phyloP scores from a whole-genome alignment of 2,888 invertebrate genomes.

The Lymantria monacha region DNA sequence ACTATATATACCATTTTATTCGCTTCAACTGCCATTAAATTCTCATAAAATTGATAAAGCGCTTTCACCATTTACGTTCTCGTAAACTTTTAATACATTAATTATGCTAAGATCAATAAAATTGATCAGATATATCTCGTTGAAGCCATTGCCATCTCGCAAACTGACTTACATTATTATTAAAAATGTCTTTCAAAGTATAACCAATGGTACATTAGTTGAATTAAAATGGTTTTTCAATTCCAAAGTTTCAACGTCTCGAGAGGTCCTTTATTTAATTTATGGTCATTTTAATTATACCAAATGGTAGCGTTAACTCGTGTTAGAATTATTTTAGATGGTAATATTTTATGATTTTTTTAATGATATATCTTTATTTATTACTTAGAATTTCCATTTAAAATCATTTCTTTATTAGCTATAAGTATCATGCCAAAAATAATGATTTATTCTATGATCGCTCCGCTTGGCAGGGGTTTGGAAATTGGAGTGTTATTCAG shows the following conservation, averaged over 20 bases:
- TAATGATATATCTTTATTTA: too few species aligned
- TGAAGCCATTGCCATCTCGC: not conserved
- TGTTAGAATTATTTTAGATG: not conserved
- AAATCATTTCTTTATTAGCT: too few species aligned
- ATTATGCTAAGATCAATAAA: not conserved
- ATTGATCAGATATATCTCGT: not conserved
- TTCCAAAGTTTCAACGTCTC: not conserved
- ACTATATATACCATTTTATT: too few species aligned
- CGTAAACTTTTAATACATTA: not conserved
- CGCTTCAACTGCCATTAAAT: too few species aligned
- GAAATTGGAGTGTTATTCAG: too few species aligned
- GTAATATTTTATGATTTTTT: too few species aligned
- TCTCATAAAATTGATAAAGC: too few species aligned
- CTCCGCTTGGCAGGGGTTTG: too few species aligned
- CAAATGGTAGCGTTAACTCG: not conserved
- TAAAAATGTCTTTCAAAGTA: not conserved
- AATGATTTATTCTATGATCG: too few species aligned
- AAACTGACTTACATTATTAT: not conserved
- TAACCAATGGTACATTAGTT: not conserved
- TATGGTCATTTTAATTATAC: not conserved
- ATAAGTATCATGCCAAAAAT: too few species aligned
- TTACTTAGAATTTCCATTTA: too few species aligned
- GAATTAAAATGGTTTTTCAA: not conserved
- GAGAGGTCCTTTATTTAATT: not conserved
- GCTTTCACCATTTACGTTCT: too few species aligned